Conservation (phyloP, 2,113 vertebrate genomes). For the Halichoeres trimaculatus region DNA sequence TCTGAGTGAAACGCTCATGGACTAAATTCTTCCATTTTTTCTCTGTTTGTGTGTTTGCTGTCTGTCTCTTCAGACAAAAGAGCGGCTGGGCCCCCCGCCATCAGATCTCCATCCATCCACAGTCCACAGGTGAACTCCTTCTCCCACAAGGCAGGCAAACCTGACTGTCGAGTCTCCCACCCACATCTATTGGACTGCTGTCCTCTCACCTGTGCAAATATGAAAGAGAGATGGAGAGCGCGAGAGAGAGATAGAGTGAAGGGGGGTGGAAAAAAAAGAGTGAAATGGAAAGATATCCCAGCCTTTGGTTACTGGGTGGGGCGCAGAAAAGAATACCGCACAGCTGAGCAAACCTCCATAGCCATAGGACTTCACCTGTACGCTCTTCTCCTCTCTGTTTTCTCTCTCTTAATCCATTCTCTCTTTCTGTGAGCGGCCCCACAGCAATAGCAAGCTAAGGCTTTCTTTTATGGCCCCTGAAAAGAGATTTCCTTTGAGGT, state of each 20-base stretch:
- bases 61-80: constrained; percentile 74
- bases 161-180: constrained; percentile 83
- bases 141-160: constrained; percentile 78
- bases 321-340: constrained; percentile 78
- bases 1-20: constrained; percentile 16
- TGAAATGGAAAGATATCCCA: constrained; percentile 70
- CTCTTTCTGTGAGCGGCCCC: constrained; percentile 68
- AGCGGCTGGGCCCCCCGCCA: constrained; percentile 45
- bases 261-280: constrained; percentile 52
- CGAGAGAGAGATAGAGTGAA: constrained; percentile 19
- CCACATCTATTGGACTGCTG: constrained; percentile 69
- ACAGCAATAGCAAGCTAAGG: constrained; percentile 71
- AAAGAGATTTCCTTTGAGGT: constrained; percentile 81
- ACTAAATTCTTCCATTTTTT: constrained; percentile 46
- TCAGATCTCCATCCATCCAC: constrained; percentile 62
- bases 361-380: constrained; percentile 81
- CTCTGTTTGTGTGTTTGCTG: constrained; percentile 65
- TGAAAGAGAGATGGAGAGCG: constrained; percentile 42
- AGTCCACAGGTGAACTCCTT: constrained; percentile 55
- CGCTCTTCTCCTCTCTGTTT: constrained; percentile 69
- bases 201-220: constrained; percentile 82
- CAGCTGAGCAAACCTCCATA: constrained; percentile 86
- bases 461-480: constrained; percentile 74
- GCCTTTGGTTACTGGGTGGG: constrained; percentile 81
- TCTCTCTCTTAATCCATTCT: constrained; percentile 82